Conservation (phyloP, 2,113 vertebrate species). For the Dicaeum eximium region DNA sequence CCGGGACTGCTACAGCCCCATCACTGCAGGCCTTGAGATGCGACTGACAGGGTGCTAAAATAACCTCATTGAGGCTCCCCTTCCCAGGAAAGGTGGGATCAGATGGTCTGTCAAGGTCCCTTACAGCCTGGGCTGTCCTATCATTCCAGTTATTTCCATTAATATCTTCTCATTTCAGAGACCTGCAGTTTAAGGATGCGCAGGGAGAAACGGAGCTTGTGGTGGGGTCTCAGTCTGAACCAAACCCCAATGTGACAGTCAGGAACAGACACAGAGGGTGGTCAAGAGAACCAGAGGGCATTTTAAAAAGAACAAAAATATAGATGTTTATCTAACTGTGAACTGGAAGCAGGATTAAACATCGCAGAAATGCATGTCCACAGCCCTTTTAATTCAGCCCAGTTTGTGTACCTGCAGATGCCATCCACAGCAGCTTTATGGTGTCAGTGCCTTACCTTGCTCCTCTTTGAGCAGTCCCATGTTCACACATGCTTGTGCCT, state of each 20-base stretch:
- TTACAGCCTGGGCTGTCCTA: not conserved
- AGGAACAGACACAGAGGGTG: rapidly evolving
- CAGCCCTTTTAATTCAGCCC: not conserved
- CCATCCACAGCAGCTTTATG: not conserved
- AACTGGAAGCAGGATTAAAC: not conserved
- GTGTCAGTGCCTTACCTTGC: constrained; percentile 66
- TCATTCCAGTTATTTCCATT: not conserved
- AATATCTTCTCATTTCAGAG: not conserved
- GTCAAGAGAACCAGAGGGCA: not conserved
- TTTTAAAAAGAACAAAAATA: not conserved
- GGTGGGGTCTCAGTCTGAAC: not conserved
- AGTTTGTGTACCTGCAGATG: not conserved
- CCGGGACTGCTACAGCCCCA: not conserved
- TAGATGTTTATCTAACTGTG: not conserved
- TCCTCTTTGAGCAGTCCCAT: constrained; percentile 76
- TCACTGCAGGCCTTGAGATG: not conserved
- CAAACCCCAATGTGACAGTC: not conserved
- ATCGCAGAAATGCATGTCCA: not conserved
- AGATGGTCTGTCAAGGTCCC: not conserved
- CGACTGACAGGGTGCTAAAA: not conserved
- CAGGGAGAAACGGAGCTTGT: not conserved
- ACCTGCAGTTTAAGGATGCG: not conserved
- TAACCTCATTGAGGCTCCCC: not conserved
- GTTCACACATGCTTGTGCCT: constrained; percentile 73
- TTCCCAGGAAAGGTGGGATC: not conserved